Base-by-base conservation (phyloP, 23 tunicate genomes). In the Trididemnum clinides region DNA sequence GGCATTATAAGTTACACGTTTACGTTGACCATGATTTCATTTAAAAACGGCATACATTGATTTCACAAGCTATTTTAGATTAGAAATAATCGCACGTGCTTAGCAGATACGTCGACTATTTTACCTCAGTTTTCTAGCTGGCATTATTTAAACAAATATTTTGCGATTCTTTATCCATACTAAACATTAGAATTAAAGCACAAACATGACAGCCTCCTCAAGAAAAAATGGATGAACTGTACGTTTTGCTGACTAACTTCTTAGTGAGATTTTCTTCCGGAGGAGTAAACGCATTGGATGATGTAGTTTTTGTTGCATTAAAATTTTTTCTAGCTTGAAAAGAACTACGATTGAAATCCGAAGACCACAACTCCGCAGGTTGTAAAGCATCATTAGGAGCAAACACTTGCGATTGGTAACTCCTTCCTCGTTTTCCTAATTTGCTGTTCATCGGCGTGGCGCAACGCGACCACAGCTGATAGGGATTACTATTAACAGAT, bases 381-480 rank as follows among this genome's bases (percentile, higher is more conserved):
- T 66, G 25, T 1, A 25, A 3, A 2, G 25, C 4, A 12, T 73
- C 33, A 36, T 73, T 57, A 36, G 57, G 29, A 1, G 54, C 26
- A 39, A 73, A 73, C 5, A 73, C 80, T 7, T 73, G 80, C 1
- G 80, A 73, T 20, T 73, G 54, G 7, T 12, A 73, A 26, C 25
- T 73, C 31, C 38, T 37, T 2, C 57, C 22, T 36, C 30, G 18
- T 19, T 20, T 36, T 69, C 38, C 38, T 7, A 31, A 28, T 69
- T 21, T 21, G 10, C 29, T 10, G 57, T 28, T 28, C 27, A 10
- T 36, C 28, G 80, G 80, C 1, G 5, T 38, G 1, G 5, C 1
- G 2, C 22, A 25, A 26, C 57, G 3, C 5, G 80, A 37, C 76
- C 76, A 69, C 21, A 69, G 31, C 21, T 33, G 12, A 2, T 20